Percentiles rank a stretch among this genome's conserved stretches.
Evolutionary conservation across 2,113 vertebrate genomes (phyloP).

Genomic region (Dasyornis broadbenti): DNA sequence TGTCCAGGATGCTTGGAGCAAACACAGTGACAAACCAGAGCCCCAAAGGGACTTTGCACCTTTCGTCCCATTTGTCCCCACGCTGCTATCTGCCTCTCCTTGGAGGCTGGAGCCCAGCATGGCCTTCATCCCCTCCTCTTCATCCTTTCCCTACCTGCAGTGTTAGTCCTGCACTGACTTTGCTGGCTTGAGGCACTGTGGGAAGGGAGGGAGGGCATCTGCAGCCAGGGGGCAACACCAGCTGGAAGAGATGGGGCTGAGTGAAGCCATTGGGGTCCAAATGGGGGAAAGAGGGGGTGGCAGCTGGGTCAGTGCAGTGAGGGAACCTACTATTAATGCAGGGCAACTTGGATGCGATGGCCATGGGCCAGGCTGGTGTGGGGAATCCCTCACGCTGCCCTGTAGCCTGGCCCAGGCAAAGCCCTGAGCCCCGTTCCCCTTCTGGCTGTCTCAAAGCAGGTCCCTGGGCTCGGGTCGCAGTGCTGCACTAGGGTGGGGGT

Average conservation of each 20-base stretch:
- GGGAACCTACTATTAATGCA: background rate
- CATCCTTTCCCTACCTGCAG: background rate
- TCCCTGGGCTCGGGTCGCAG: background rate
- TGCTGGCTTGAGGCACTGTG: background rate
- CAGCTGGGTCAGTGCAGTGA: background rate
- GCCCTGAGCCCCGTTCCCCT: background rate
- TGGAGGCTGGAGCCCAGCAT: background rate
- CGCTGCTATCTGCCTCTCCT: background rate
- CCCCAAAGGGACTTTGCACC: background rate
- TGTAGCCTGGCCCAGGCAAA: background rate
- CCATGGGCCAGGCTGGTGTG: background rate
- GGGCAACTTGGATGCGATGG: background rate
- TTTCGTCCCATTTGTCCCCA: background rate
- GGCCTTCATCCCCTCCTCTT: background rate
- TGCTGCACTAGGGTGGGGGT: background rate
- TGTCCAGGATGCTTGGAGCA: background rate
- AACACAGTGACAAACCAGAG: background rate
- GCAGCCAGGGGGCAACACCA: background rate
- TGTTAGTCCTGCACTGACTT: background rate
- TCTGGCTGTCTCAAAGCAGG: slow-evolving; percentile 14
- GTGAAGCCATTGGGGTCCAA: background rate
- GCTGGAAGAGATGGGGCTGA: background rate
- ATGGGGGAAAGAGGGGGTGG: background rate
- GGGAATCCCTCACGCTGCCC: background rate
- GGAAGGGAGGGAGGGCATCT: background rate